Percentiles rank a stretch among this genome's conserved stretches.
phyloP scores from a whole-genome alignment of 2,113 vertebrate genomes.

The Dipodomys ordii region DNA sequence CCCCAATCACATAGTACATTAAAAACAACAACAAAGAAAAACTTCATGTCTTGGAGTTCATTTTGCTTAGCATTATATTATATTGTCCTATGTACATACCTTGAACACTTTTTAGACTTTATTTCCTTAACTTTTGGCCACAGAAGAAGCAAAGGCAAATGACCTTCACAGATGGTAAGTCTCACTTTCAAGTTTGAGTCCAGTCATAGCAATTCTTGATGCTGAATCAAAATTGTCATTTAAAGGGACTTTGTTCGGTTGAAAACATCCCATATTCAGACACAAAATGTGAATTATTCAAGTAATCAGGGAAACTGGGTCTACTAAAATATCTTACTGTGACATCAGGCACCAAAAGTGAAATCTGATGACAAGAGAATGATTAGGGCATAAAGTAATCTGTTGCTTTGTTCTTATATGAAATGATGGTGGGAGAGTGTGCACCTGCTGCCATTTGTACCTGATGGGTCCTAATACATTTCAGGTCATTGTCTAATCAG shows the following conservation, averaged over 20 bases:
- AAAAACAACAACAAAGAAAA: too few relatives aligned
- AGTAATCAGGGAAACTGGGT: constrained; percentile 70
- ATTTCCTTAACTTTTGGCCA: constrained; percentile 20
- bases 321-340: constrained; percentile 63
- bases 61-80: too few relatives aligned
- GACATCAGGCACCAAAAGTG: constrained; percentile 50
- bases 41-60: too few relatives aligned
- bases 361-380: constrained; percentile 58
- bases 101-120: neutral
- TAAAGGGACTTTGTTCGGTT: constrained; percentile 51
- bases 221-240: constrained; percentile 33
- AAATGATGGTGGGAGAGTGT: neutral
- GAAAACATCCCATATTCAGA: constrained; percentile 66
- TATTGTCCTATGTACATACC: neutral
- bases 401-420: constrained; percentile 61
- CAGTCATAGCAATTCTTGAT: constrained; percentile 26
- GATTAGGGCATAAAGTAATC: constrained; percentile 39
- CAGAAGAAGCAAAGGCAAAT: constrained; percentile 18
- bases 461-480: neutral
- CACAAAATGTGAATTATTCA: constrained; percentile 79
- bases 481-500: neutral
- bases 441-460: neutral
- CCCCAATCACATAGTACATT: too few relatives aligned
- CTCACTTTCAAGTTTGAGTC: constrained; percentile 12
- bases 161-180: constrained; percentile 30